Evolutionary conservation across 2,797 vertebrate genomes (phyloP).

Genomic region (Pseudochirops cupreus): DNA sequence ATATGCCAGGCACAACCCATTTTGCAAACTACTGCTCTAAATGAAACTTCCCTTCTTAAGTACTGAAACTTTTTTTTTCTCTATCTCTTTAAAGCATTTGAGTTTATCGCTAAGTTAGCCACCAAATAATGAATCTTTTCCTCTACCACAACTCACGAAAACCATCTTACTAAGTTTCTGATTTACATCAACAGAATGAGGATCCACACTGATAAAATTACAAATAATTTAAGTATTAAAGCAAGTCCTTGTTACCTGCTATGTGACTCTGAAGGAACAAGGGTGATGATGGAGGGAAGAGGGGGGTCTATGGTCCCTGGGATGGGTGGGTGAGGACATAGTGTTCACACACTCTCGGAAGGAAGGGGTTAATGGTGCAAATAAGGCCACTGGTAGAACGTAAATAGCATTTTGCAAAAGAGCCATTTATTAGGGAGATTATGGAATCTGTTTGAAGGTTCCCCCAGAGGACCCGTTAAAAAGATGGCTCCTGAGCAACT

Average conservation of each 20-base stretch:
- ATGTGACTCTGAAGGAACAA: background rate
- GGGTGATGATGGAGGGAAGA: background rate
- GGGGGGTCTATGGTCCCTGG: background rate
- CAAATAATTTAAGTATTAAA: background rate
- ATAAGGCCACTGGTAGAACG: constrained; percentile 68
- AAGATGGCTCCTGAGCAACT: constrained; percentile 80
- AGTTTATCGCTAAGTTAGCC: background rate
- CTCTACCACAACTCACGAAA: background rate
- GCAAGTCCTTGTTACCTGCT: background rate
- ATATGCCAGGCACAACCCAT: background rate
- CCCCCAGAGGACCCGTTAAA: constrained; percentile 80
- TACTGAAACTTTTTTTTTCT: background rate
- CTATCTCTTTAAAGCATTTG: background rate
- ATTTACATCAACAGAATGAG: background rate
- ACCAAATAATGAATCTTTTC: background rate
- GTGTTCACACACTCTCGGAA: constrained; percentile 31
- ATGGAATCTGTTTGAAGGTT: constrained; percentile 84
- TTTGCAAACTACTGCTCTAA: background rate
- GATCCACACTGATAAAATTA: background rate
- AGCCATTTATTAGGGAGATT: constrained; percentile 86
- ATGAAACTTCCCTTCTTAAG: background rate
- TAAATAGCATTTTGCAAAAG: constrained; percentile 84
- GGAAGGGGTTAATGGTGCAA: constrained; percentile 28
- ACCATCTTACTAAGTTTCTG: background rate
- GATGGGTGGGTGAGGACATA: background rate